Evolutionary conservation across 1,140 invertebrate species (phyloP).

Genomic region (Nebria ingens): DNA sequence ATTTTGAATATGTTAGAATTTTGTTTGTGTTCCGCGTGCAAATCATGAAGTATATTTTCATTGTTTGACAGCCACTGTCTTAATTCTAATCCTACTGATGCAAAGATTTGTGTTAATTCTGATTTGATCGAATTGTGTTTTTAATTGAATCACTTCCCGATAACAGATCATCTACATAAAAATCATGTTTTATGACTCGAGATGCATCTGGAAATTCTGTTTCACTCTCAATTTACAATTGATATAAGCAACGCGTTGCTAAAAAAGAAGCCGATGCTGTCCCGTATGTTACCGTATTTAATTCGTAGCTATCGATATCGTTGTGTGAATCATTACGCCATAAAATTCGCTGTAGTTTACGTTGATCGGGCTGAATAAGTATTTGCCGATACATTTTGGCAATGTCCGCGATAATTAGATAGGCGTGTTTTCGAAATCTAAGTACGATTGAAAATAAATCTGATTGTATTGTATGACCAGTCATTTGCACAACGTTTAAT

Average conservation of each 20-base stretch:
- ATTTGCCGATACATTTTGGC: constrained; percentile 38
- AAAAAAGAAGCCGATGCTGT: constrained; percentile 24
- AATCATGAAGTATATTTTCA: too few species aligned
- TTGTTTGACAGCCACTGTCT: background rate
- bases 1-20: too few species aligned
- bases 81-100: constrained; percentile 2
- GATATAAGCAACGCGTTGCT: constrained; percentile 24
- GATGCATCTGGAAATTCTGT: constrained; percentile 17
- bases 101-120: constrained; percentile 14
- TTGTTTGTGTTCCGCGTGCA: too few species aligned
- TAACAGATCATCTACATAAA: constrained; percentile 34
- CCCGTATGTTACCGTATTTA: constrained; percentile 31
- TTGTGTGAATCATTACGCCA: constrained; percentile 25
- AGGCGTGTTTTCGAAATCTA: constrained; percentile 15
- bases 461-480: constrained; percentile 23
- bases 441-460: constrained; percentile 24
- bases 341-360: constrained; percentile 30
- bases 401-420: constrained; percentile 29
- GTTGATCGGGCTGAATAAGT: constrained; percentile 23
- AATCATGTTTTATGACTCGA: constrained; percentile 19
- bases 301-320: constrained; percentile 18
- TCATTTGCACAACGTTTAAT: constrained; percentile 22
- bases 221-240: constrained; percentile 19
- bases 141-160: constrained; percentile 20
- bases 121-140: constrained; percentile 2